Conservation (phyloP, 2,888 invertebrate genomes). For the Nowickia ferox region DNA sequence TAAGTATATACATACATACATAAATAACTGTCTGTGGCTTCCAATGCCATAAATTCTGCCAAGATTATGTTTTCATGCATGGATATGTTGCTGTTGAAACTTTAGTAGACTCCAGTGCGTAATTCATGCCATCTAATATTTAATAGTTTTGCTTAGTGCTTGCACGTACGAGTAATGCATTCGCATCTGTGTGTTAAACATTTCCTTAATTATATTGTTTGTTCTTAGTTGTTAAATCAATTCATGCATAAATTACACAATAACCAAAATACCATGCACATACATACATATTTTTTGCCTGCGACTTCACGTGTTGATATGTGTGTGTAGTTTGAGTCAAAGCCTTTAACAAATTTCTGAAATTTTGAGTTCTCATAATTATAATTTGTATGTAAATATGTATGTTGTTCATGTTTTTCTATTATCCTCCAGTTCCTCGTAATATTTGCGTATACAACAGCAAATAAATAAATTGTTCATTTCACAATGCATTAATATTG, state of each 20-base stretch:
- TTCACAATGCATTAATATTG: conserved; percentile 41
- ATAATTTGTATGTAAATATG: neutral
- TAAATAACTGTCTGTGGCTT: conserved; percentile 42
- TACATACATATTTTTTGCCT: neutral
- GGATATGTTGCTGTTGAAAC: neutral
- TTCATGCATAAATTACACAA: conserved; percentile 65
- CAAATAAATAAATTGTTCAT: neutral
- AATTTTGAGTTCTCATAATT: conserved; percentile 33
- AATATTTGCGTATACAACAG: neutral
- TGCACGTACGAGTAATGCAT: neutral
- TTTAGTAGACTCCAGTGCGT: conserved; percentile 43
- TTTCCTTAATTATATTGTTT: conserved; percentile 67
- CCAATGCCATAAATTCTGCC: conserved; percentile 39
- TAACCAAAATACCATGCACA: conserved; percentile 19
- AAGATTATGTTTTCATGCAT: conserved; percentile 19
- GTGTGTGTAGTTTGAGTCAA: neutral
- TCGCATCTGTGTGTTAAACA: conserved; percentile 23
- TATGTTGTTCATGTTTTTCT: conserved; percentile 18
- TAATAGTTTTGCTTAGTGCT: neutral
- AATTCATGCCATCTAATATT: conserved; percentile 29
- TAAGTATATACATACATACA: neutral
- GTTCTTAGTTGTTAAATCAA: conserved; percentile 59
- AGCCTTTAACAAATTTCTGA: conserved; percentile 4
- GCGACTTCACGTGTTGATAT: neutral
- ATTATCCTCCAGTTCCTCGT: conserved; percentile 27